These are phyloP conservation scores for Scaptodrosophila lebanonensis DNA, from an alignment of 1,140 invertebrate species.

Conservation along the genomic window DNA sequence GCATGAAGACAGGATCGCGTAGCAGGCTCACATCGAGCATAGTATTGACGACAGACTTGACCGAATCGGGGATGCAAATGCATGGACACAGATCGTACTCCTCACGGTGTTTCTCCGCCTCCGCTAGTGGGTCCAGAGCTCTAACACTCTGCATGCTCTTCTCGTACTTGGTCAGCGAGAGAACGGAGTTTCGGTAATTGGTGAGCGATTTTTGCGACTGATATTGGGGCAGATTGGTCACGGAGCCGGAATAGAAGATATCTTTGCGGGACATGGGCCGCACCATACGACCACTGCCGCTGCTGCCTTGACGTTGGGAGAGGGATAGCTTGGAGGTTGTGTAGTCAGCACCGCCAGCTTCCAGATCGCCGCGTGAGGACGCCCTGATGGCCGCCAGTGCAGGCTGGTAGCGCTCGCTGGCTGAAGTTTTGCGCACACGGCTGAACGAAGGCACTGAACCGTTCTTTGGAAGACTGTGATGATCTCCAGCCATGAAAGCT, in stretches of 20 bases:
- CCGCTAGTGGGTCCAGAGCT: constrained; percentile 76
- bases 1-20: constrained; percentile 92
- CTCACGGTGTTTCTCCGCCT: constrained; percentile 83
- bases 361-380: constrained; percentile 82
- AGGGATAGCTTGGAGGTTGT: constrained; percentile 79
- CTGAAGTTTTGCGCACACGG: constrained; percentile 87
- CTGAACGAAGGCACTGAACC: constrained; percentile 92
- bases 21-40: constrained; percentile 96
- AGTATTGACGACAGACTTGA: constrained; percentile 88
- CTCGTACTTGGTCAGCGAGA: constrained; percentile 84
- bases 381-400: constrained; percentile 87
- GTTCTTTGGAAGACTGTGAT: constrained; percentile 89
- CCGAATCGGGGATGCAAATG: constrained; percentile 86
- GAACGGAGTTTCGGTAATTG: constrained; percentile 89
- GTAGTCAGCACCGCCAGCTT: constrained; percentile 74
- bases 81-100: constrained; percentile 87
- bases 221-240: constrained; percentile 93
- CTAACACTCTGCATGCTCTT: constrained; percentile 79
- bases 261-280: constrained; percentile 96
- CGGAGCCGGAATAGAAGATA: constrained; percentile 98
- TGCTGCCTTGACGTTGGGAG: constrained; percentile 57
- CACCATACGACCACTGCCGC: constrained; percentile 81
- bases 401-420: constrained; percentile 86
- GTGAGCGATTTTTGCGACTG: constrained; percentile 94
- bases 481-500: constrained; percentile 86